These are phyloP conservation scores for Oreohelix idahoensis DNA, from an alignment of 1,140 invertebrate species.

Conservation along the genomic window DNA sequence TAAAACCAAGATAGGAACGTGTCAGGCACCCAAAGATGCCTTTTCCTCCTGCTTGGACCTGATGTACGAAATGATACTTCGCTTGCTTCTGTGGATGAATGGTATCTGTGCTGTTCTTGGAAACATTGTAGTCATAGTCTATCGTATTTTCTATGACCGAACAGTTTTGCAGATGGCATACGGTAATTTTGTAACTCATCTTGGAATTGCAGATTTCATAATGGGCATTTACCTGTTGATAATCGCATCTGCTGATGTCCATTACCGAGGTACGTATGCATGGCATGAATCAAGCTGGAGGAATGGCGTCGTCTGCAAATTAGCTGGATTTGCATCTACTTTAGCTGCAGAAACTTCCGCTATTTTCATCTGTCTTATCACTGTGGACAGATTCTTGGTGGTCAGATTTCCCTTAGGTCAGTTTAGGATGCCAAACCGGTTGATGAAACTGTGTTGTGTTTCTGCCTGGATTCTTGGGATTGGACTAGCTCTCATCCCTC, in stretches of 20 bases:
- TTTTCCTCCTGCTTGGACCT: constrained; percentile 56
- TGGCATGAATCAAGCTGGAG: constrained; percentile 52
- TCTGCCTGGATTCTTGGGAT: constrained; percentile 20
- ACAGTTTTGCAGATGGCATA: constrained; percentile 13
- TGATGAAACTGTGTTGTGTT: constrained; percentile 5
- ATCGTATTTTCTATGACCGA: constrained; percentile 19
- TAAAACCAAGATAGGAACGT: constrained; percentile 29
- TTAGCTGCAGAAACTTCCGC: constrained; percentile 58
- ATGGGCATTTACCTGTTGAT: constrained; percentile 65
- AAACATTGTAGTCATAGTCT: constrained; percentile 46
- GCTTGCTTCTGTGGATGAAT: constrained; percentile 50
- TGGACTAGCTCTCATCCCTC: constrained; percentile 11
- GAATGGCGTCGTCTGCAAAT: constrained; percentile 48
- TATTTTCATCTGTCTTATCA: constrained; percentile 54
- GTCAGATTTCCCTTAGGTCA: constrained; percentile 41
- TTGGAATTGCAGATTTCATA: constrained; percentile 58
- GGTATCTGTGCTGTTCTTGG: constrained; percentile 47
- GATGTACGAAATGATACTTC: constrained; percentile 32
- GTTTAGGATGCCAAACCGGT: constrained; percentile 6
- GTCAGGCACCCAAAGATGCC: constrained; percentile 45
- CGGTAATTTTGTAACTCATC: constrained; percentile 51
- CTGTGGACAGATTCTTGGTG: constrained; percentile 53
- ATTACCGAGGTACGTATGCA: constrained; percentile 53
- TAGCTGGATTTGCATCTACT: constrained; percentile 56
- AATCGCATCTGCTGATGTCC: constrained; percentile 55